Conservation (phyloP, 2,113 vertebrate genomes). For the Passer montanus region DNA sequence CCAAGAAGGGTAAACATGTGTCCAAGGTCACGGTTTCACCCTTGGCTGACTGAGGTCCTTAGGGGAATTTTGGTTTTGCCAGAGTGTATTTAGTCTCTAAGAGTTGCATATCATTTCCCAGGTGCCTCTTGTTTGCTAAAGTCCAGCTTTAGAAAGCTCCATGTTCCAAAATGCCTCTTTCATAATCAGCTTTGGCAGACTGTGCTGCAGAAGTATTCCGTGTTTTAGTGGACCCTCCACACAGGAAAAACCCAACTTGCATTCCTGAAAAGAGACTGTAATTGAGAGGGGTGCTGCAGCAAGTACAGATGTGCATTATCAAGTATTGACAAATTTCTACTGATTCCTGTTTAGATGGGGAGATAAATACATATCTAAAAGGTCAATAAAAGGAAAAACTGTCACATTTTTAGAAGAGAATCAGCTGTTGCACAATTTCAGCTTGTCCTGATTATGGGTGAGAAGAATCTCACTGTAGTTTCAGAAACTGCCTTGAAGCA, state of each 20-base stretch:
- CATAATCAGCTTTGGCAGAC: slow-evolving; percentile 29
- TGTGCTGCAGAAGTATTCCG: background rate
- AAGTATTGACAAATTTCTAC: background rate
- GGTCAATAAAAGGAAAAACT: background rate
- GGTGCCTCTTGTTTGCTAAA: slow-evolving; percentile 49
- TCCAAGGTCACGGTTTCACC: slow-evolving; percentile 44
- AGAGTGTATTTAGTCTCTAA: slow-evolving; percentile 6
- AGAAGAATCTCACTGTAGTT: slow-evolving; percentile 6
- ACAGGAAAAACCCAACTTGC: background rate
- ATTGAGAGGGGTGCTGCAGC: background rate
- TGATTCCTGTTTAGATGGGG: background rate
- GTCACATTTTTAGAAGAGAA: slow-evolving; percentile 26
- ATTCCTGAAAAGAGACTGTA: background rate
- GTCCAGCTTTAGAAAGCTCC: background rate
- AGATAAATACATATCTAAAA: background rate
- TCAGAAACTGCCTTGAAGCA: slow-evolving; percentile 62
- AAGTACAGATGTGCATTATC: background rate
- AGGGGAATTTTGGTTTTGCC: slow-evolving; percentile 33
- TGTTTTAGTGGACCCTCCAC: background rate
- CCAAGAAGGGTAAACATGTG: slow-evolving; percentile 25
- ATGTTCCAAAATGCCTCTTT: slow-evolving; percentile 14
- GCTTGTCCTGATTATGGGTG: slow-evolving; percentile 13
- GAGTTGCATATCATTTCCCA: slow-evolving; percentile 47
- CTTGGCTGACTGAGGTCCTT: slow-evolving; percentile 50
- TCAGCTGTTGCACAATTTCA: slow-evolving; percentile 45